Base-by-base conservation (phyloP, 2,797 vertebrate genomes). In the Naso thynnoides region DNA sequence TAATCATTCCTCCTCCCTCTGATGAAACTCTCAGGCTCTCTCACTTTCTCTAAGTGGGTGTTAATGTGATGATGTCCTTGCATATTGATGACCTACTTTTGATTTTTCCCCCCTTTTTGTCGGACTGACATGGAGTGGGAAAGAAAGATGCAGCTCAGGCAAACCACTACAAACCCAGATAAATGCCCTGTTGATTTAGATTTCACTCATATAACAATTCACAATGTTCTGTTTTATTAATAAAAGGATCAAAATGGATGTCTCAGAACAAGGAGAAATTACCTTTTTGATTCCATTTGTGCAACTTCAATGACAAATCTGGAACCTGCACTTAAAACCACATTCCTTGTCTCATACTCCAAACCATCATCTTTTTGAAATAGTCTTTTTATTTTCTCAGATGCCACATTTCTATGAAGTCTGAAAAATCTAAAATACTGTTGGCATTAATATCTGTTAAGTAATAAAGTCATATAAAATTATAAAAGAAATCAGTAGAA, bases 21-120 rank as follows among this genome's bases (percentile, higher is more conserved):
- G 36, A 57, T 38, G 24, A 48, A 54, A 33, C 67, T 60, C 33
- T 54, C 3, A 38, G n/a, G 21, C 41, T 47, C 41, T 57, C 54
- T 36, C 26, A 15, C 31, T 15, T 15, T 19, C 4, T 49, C 24
- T 58, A 38, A 50, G 57, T 50, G 29, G 29, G 29, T 47, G 55
- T 18, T 55, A 70, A 55, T 55, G 36, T 23, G 27, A 49, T 50
- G 49, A 55, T 13, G 23, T 48, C 27, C 33, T 42, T 6, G 8
- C 48, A 45, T 53, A 29, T 31, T 29, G 39, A 54, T 39, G 41
- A 15, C 5, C 48, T 38, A 29, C 24, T 58, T 56, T 48, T 69
- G 26, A 33, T 16, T 48, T 27, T 2, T 21, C 38, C 27, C 27
- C n/a, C 23, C 54, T 47, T 53, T 29, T 38, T 68, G 42, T 52